These are phyloP conservation scores for Drosophila sordidula DNA, from an alignment of 2,888 invertebrate genomes.

Conservation along the genomic window DNA sequence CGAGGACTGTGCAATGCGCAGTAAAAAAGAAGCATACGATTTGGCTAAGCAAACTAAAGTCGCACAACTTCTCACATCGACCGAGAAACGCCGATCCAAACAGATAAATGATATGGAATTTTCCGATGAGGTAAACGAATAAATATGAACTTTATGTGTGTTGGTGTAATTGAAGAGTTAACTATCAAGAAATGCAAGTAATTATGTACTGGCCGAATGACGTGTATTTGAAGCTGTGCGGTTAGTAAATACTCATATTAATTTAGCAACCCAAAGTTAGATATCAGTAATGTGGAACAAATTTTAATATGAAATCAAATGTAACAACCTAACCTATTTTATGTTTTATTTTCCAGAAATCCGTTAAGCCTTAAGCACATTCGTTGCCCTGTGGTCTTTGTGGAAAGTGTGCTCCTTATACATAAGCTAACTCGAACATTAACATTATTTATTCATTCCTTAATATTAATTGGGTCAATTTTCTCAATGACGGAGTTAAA, in stretches of 20 bases:
- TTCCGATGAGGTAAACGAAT: constrained; percentile 80
- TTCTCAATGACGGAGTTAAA: constrained; percentile 51
- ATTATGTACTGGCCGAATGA: constrained; percentile 4
- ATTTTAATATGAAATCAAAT: neutral
- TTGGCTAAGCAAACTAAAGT: constrained; percentile 96
- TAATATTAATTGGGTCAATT: constrained; percentile 71
- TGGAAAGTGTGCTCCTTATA: constrained; percentile 71
- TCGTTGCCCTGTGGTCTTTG: constrained; percentile 34
- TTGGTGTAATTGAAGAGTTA: constrained; percentile 1
- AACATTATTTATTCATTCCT: constrained; percentile 82
- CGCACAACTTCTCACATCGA: constrained; percentile 89
- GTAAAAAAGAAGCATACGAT: constrained; percentile 97
- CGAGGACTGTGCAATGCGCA: constrained; percentile 98
- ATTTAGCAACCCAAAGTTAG: constrained; percentile 4
- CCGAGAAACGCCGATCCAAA: constrained; percentile 86
- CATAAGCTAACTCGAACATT: constrained; percentile 63
- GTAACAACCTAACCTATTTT: neutral
- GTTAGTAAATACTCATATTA: constrained; percentile 7
- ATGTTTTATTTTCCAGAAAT: constrained; percentile 65
- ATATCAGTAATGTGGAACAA: neutral
- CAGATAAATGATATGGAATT: constrained; percentile 85
- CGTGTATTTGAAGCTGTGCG: neutral
- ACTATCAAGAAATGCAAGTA: constrained; percentile 6
- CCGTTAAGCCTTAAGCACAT: constrained; percentile 67
- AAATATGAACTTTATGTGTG: neutral